These are phyloP conservation scores for Cosmorhoe ocellata DNA, from an alignment of 2,888 invertebrate genomes.

Conservation along the genomic window DNA sequence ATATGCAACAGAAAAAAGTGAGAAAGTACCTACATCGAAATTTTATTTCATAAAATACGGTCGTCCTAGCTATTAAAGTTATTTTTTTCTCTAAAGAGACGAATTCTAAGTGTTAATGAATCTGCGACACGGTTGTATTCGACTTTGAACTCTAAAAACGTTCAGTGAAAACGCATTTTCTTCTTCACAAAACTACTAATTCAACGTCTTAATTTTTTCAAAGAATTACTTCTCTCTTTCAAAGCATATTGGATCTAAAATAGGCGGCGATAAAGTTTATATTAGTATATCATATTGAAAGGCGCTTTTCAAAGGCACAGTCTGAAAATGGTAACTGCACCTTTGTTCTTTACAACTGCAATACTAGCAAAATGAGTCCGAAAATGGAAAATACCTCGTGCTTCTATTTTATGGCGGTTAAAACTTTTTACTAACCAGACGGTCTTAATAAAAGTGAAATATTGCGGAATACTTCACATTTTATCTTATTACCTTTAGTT, in stretches of 20 bases:
- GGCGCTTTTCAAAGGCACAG: neutral
- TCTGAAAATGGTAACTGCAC: conserved; percentile 8
- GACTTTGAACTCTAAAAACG: too few species aligned
- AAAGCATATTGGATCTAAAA: neutral
- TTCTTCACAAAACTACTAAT: too few species aligned
- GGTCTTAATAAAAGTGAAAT: conserved; percentile 22
- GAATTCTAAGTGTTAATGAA: too few species aligned
- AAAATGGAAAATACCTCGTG: conserved; percentile 16
- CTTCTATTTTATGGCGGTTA: conserved; percentile 15
- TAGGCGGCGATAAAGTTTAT: neutral
- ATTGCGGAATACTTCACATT: conserved; percentile 15
- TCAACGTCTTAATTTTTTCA: too few species aligned
- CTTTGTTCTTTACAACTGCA: conserved; percentile 22
- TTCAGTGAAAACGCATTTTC: too few species aligned
- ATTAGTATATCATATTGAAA: neutral
- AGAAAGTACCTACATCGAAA: too few species aligned
- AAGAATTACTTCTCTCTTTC: too few species aligned
- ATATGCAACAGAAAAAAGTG: neutral
- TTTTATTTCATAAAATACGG: too few species aligned
- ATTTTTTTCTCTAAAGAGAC: too few species aligned
- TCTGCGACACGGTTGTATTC: too few species aligned
- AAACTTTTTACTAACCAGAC: conserved; percentile 22
- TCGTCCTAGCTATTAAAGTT: too few species aligned
- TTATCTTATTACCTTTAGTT: conserved; percentile 14
- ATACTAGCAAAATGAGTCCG: conserved; percentile 16